phyloP scores from a whole-genome alignment of 2,797 vertebrate species.

The Hydrocynus forskahlii region DNA sequence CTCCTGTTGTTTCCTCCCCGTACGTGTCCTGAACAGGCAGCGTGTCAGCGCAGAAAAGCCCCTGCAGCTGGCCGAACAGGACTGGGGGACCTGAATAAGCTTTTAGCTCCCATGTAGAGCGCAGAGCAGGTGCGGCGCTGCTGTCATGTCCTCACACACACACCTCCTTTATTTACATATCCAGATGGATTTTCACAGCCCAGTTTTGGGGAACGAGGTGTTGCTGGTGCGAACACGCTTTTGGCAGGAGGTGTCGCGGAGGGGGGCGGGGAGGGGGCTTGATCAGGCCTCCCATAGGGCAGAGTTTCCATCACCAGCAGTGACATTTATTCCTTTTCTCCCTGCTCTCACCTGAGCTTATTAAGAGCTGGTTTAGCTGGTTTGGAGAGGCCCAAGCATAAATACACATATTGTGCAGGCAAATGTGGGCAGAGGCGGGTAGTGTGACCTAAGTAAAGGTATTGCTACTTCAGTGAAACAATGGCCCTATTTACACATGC shows the following conservation, averaged over 20 bases:
- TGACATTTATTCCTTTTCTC: slow-evolving; percentile 56
- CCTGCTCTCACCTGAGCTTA: slow-evolving; percentile 52
- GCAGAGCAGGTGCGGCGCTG: slow-evolving; percentile 52
- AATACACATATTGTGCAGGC: neutral
- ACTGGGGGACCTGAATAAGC: slow-evolving; percentile 70
- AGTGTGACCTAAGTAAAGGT: too few relatives aligned
- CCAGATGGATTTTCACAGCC: slow-evolving; percentile 70
- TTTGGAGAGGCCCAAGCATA: neutral
- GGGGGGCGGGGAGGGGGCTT: slow-evolving; percentile 45
- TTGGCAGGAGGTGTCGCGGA: slow-evolving; percentile 57
- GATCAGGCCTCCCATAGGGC: slow-evolving; percentile 56
- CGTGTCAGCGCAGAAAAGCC: slow-evolving; percentile 42
- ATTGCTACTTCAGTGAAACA: too few relatives aligned
- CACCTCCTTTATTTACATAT: slow-evolving; percentile 64
- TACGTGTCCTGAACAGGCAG: slow-evolving; percentile 41
- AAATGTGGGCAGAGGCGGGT: neutral
- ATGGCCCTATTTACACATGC: too few relatives aligned
- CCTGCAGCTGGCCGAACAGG: slow-evolving; percentile 43
- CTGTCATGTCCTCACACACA: slow-evolving; percentile 65
- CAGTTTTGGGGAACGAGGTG: slow-evolving; percentile 57
- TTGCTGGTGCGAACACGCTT: slow-evolving; percentile 67
- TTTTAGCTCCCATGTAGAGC: slow-evolving; percentile 72
- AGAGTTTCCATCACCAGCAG: slow-evolving; percentile 54
- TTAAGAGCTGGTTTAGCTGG: slow-evolving; percentile 44
- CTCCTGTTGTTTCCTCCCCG: slow-evolving; percentile 20